phyloP scores from a whole-genome alignment of 1,140 invertebrate species.

The Drosophila nebulosa region DNA sequence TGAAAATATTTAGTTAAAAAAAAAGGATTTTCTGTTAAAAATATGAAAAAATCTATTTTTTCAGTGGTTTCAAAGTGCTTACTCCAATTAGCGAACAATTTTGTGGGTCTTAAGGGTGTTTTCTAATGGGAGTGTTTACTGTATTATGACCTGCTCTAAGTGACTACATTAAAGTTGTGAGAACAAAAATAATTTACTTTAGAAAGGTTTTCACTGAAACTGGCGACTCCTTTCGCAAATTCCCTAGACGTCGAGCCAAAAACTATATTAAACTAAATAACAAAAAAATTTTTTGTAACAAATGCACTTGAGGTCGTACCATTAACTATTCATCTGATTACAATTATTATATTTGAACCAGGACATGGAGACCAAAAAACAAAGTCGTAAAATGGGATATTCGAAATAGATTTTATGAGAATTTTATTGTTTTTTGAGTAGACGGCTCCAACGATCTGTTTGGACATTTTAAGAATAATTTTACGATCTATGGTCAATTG shows the following conservation, averaged over 20 bases:
- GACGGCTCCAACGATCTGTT: constrained; percentile 72
- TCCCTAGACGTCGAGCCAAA: constrained; percentile 64
- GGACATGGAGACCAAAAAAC: constrained; percentile 47
- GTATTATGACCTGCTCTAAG: constrained; percentile 32
- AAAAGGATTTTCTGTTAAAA: too few relatives aligned
- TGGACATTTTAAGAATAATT: constrained; percentile 69
- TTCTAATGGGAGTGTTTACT: too few relatives aligned
- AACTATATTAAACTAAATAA: constrained; percentile 20
- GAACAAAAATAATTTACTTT: constrained; percentile 37
- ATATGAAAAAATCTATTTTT: too few relatives aligned
- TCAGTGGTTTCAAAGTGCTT: too few relatives aligned
- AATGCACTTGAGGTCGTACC: constrained; percentile 37
- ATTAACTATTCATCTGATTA: constrained; percentile 54
- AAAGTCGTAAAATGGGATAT: constrained; percentile 37
- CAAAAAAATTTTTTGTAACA: constrained; percentile 39
- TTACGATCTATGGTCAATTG: constrained; percentile 48
- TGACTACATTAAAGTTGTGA: constrained; percentile 46
- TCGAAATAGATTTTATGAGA: constrained; percentile 41
- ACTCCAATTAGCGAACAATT: too few relatives aligned
- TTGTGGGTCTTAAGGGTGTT: too few relatives aligned
- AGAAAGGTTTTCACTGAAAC: constrained; percentile 40
- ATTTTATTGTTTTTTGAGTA: constrained; percentile 77
- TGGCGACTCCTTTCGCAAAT: constrained; percentile 38
- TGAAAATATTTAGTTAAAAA: too few relatives aligned
- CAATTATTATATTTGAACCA: constrained; percentile 70